A percentile compares a stretch with the other conserved stretches of the same genome.
phyloP scores from a whole-genome alignment of 64 coral and sea anemone species.

The Dendronephthya gigantea region DNA sequence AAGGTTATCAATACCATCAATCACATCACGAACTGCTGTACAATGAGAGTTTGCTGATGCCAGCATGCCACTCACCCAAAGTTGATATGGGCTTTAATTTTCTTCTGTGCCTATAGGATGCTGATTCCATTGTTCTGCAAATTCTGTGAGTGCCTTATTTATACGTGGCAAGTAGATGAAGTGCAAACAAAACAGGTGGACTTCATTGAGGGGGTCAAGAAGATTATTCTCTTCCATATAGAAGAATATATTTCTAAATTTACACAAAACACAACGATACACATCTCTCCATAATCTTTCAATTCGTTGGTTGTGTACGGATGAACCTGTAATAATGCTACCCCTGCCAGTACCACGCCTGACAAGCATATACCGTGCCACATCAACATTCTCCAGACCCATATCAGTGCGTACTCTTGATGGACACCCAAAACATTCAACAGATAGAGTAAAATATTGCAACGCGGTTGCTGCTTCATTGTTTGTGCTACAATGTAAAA shows the following conservation, averaged over 20 bases:
- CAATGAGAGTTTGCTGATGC: too few species aligned
- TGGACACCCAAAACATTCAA: conserved; percentile 29
- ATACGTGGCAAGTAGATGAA: neutral
- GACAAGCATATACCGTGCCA: conserved; percentile 21
- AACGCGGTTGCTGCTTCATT: neutral
- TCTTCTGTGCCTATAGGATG: neutral
- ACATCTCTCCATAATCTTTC: conserved; percentile 15
- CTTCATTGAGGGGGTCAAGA: conserved; percentile 36
- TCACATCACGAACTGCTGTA: too few species aligned
- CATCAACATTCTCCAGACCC: conserved; percentile 43
- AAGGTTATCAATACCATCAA: too few species aligned
- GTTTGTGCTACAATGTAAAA: neutral
- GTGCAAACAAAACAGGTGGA: conserved; percentile 25
- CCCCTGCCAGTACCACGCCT: conserved; percentile 29
- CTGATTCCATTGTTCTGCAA: neutral
- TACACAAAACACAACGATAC: too few species aligned
- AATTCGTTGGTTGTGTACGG: conserved; percentile 39
- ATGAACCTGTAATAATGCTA: conserved; percentile 46
- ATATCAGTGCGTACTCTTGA: conserved; percentile 38
- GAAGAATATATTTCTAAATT: conserved; percentile 29
- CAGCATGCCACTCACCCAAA: neutral
- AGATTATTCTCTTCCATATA: conserved; percentile 39
- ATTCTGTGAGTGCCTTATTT: neutral
- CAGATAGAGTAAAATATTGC: conserved; percentile 4
- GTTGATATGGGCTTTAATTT: neutral